phyloP scores from a whole-genome alignment of 2,797 vertebrate species.

The Channallabes apus region DNA sequence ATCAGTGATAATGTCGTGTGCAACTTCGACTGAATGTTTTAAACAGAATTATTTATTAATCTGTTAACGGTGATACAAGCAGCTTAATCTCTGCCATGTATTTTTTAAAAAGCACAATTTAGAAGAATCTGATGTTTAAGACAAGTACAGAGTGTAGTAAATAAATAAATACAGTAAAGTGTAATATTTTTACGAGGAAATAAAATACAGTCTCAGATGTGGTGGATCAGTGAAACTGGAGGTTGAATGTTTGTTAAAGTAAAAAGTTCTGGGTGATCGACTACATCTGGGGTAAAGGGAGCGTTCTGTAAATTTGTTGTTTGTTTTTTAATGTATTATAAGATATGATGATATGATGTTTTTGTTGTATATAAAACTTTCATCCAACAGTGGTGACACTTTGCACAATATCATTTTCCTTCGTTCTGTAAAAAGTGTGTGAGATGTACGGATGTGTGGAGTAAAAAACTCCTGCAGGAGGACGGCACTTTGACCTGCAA shows the following conservation, averaged over 20 bases:
- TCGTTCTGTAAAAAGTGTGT: conserved; percentile 47
- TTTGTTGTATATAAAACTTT: conserved; percentile 34
- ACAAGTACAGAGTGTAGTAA: neutral
- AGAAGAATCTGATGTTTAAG: neutral
- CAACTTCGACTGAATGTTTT: conserved; percentile 72
- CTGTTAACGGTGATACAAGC: conserved; percentile 34
- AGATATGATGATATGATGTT: conserved; percentile 28
- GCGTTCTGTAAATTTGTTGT: neutral
- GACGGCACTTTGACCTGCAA: conserved; percentile 75
- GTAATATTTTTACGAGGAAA: neutral
- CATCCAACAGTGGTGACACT: conserved; percentile 44
- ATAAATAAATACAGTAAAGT: neutral
- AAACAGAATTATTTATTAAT: conserved; percentile 41
- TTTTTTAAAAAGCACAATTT: conserved; percentile 41
- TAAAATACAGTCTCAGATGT: neutral
- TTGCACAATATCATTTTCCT: conserved; percentile 70
- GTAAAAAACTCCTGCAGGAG: conserved; percentile 55
- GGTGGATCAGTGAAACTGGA: neutral
- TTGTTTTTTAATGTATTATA: conserved; percentile 13
- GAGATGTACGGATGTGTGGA: conserved; percentile 44
- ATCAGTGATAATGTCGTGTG: conserved; percentile 63
- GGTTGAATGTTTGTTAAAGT: neutral
- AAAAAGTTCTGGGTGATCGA: neutral
- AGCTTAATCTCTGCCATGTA: conserved; percentile 40
- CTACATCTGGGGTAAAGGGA: neutral